Evolutionary conservation across 2,797 vertebrate species (phyloP), one percentile per base, ranked within the genome.

Genomic region (Distichodus sexfasciatus): DNA sequence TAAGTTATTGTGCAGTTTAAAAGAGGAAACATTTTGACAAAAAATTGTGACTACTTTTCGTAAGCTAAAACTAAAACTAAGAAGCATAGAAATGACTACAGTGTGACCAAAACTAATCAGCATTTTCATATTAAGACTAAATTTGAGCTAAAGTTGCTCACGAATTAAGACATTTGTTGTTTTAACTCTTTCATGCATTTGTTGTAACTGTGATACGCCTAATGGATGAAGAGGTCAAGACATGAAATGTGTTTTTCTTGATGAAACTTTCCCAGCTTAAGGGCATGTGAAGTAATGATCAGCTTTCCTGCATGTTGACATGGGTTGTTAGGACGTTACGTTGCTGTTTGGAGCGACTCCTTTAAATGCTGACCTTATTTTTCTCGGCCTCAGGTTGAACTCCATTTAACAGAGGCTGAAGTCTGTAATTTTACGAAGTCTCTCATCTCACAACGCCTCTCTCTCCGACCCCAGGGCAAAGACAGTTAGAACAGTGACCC

Each of bases 381-480:
- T 77, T 81, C 80, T 83, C 86, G 86, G 84, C 88, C 86, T 81
- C 24, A 75, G 75, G 77, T 79, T 89, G 87, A 90, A 90, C 90
- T 87, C 84, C 86, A 87, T 87, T 87, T 85, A 84, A 77, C 31
- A 73, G 72, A 68, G 84, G 74, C 79, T 66, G 80, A 66, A 83
- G 80, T 83, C 88, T 90, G 89, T 91, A 88, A 91, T 92, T 91
- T 90, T 75, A 82, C 79, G 83, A 83, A 85, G 79, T 79, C 82
- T 88, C 85, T 89, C 85, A 88, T 90, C 83, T 74, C 82, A 82
- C 83, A 85, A 84, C 58, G 86, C 84, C 84, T 85, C 75, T 81
- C 75, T 81, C 81, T 76, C 82, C 76, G 66, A 78, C 88, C 83
- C 84, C 59, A 55, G 75, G 81, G 84, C 79, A 57, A 55, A 69